Conservation (phyloP, 2,888 invertebrate genomes). For the Aporophyla lueneburgensis region DNA sequence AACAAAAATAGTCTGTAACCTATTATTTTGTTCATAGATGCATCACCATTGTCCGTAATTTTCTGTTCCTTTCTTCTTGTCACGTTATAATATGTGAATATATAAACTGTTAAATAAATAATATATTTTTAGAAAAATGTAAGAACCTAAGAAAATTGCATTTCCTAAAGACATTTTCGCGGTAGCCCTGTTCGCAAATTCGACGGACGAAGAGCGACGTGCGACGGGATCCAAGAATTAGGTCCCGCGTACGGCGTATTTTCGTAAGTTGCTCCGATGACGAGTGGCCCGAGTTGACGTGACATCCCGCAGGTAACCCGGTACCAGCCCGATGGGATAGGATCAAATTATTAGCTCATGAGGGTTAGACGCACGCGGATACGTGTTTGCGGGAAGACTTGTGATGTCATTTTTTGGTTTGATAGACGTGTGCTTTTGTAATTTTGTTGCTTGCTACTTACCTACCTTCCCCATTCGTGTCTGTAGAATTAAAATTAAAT, state of each 20-base stretch:
- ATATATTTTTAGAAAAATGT: background rate
- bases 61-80: background rate
- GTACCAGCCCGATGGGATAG: constrained; percentile 33
- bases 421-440: background rate
- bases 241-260: constrained; percentile 80
- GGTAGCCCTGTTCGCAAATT: constrained; percentile 83
- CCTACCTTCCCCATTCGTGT: background rate
- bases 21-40: too few relatives aligned
- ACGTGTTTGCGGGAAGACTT: background rate
- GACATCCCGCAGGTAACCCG: constrained; percentile 70
- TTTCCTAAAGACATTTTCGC: constrained; percentile 36
- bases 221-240: constrained; percentile 82
- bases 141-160: background rate
- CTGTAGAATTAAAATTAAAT: background rate
- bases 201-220: constrained; percentile 83
- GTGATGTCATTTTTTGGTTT: constrained; percentile 5
- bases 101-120: too few relatives aligned
- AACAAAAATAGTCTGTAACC: too few relatives aligned
- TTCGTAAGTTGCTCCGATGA: constrained; percentile 81
- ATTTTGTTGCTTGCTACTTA: background rate
- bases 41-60: too few relatives aligned
- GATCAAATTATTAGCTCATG: constrained; percentile 61
- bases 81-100: background rate
- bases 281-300: constrained; percentile 75
- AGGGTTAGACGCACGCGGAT: constrained; percentile 41